These are phyloP conservation scores for Philaenus spumarius DNA, from an alignment of 1,140 invertebrate species.

Conservation along the genomic window DNA sequence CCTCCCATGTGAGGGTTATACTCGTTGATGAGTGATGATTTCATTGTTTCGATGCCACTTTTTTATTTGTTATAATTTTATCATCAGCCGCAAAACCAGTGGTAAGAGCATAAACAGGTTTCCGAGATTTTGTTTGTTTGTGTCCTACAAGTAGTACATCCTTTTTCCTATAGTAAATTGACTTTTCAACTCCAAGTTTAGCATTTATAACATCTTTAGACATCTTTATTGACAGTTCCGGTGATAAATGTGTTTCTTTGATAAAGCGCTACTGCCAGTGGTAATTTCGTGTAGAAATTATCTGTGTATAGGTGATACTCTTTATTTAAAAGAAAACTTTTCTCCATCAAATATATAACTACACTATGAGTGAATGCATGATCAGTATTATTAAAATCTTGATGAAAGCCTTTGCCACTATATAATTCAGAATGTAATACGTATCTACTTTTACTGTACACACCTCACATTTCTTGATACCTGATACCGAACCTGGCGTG, in stretches of 20 bases:
- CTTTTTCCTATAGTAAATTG: constrained; percentile 5
- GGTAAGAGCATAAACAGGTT: no score
- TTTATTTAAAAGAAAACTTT: not conserved
- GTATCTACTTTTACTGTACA: not conserved
- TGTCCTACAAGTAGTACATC: not conserved
- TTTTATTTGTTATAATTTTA: not conserved
- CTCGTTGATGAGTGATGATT: not conserved
- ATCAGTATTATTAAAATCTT: not conserved
- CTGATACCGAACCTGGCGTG: constrained; percentile 13
- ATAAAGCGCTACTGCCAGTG: not conserved
- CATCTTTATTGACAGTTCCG: no score
- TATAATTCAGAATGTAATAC: not conserved
- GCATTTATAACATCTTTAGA: no score
- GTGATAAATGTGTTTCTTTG: no score
- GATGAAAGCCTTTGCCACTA: constrained; percentile 10
- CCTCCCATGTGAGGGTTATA: no score
- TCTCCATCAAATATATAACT: constrained; percentile 6
- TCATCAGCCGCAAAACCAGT: no score
- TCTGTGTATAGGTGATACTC: no score
- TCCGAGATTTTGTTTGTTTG: no score
- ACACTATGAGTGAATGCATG: constrained; percentile 8
- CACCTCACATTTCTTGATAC: constrained; percentile 14
- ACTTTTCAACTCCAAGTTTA: no score
- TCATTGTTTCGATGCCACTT: no score
- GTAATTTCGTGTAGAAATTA: no score